These are phyloP conservation scores for Lithophane ornitopus DNA, from an alignment of 2,888 invertebrate species.

Conservation along the genomic window DNA sequence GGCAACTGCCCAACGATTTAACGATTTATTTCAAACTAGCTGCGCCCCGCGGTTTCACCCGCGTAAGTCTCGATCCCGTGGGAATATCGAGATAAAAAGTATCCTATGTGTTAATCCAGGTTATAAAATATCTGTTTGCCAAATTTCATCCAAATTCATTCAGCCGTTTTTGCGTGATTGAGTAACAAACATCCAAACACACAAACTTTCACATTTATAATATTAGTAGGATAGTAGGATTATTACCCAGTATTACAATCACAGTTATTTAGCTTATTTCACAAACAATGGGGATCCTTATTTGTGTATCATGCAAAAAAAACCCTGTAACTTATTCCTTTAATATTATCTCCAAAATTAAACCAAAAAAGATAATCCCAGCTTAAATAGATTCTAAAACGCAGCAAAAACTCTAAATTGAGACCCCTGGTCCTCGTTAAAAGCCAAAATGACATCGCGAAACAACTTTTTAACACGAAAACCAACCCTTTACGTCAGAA, in stretches of 20 bases:
- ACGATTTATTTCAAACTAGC: no score
- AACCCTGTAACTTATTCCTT: neutral
- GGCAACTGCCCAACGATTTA: no score
- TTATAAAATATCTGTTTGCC: no score
- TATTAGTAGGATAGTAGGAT: no score
- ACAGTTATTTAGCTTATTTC: neutral
- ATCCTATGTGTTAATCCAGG: no score
- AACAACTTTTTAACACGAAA: slow-evolving; percentile 61
- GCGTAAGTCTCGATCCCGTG: no score
- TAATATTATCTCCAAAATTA: slow-evolving; percentile 37
- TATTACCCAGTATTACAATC: no score
- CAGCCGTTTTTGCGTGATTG: neutral
- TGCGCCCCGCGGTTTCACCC: neutral
- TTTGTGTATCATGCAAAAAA: neutral
- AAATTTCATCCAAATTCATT: neutral
- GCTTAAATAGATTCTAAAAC: slow-evolving; percentile 46
- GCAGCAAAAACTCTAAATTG: slow-evolving; percentile 50
- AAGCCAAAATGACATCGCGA: slow-evolving; percentile 58
- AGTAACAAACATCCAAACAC: neutral
- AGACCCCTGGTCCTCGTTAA: slow-evolving; percentile 58
- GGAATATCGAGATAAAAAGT: no score
- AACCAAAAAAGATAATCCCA: slow-evolving; percentile 35
- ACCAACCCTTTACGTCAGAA: slow-evolving; percentile 60
- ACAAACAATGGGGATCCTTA: neutral
- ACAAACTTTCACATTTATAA: no score